phyloP scores from a whole-genome alignment of 2,888 invertebrate genomes.

The Sphecodes monilicornis region DNA sequence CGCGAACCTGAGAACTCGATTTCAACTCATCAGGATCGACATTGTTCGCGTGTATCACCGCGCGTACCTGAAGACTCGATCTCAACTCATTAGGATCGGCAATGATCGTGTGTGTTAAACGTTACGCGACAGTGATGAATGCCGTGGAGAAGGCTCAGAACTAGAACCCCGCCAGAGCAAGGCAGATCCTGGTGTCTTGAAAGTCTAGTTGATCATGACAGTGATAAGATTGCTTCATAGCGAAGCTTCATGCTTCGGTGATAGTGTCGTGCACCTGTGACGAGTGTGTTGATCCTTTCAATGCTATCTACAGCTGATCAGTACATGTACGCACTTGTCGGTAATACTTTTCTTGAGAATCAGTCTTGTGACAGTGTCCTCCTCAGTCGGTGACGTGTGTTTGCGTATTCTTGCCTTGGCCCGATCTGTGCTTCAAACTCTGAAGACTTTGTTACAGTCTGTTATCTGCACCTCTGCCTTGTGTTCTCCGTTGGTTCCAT shows the following conservation, averaged over 20 bases:
- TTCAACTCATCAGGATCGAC: neutral
- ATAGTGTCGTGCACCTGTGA: neutral
- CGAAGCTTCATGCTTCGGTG: neutral
- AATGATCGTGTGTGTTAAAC: neutral
- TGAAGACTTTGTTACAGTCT: no score
- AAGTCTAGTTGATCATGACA: neutral
- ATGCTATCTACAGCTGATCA: neutral
- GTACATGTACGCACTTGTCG: neutral
- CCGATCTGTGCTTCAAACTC: neutral
- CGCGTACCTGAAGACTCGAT: neutral
- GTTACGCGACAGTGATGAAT: neutral
- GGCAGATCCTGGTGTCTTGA: neutral
- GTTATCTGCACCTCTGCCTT: no score
- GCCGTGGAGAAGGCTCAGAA: neutral
- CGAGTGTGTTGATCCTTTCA: neutral
- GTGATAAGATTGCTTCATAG: neutral
- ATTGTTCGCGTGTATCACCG: neutral
- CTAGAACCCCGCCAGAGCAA: neutral
- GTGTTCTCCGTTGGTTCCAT: neutral
- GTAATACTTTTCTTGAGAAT: neutral
- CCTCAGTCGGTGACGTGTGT: neutral
- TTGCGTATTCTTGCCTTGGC: neutral
- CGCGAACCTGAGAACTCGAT: no score
- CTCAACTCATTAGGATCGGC: neutral
- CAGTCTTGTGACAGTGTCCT: neutral